phyloP scores from a whole-genome alignment of 2,113 vertebrate species.

The Petrocephalus microphthalmus region DNA sequence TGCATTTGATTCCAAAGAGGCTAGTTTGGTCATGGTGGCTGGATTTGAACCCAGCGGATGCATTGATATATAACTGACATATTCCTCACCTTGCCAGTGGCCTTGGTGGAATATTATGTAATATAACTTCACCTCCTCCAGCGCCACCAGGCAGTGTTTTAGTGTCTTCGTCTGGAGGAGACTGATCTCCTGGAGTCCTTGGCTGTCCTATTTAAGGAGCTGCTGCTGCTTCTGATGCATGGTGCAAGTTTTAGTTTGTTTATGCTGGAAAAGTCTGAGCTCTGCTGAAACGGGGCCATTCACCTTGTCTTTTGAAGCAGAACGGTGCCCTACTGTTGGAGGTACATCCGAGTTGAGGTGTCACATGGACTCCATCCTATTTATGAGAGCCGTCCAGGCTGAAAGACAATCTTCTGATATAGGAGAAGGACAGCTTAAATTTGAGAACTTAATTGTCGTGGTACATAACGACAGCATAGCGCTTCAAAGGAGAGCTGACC shows the following conservation, averaged over 20 bases:
- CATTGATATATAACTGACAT: not conserved
- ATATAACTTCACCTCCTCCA: not conserved
- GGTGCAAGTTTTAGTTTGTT: not conserved
- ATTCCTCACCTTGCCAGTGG: not conserved
- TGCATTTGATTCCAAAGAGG: not conserved
- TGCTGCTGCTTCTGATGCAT: not conserved
- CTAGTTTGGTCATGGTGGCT: not conserved
- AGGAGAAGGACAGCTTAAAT: constrained; percentile 1
- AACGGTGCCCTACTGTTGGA: not conserved
- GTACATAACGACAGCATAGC: not conserved
- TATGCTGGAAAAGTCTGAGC: not conserved
- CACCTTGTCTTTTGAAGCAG: not conserved
- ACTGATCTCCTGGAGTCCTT: not conserved
- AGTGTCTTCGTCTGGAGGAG: not conserved
- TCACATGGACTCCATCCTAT: not conserved
- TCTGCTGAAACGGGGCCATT: not conserved
- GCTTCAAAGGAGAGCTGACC: not conserved
- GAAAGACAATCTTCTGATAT: constrained; percentile 4
- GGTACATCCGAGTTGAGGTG: not conserved
- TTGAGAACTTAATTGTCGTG: constrained; percentile 4
- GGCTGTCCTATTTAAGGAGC: not conserved
- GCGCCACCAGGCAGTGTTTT: not conserved
- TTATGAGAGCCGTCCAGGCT: not conserved
- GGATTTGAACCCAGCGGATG: not conserved
- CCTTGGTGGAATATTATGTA: not conserved